These are phyloP conservation scores for Dynastes maya DNA, from an alignment of 2,888 invertebrate species.

Conservation along the genomic window DNA sequence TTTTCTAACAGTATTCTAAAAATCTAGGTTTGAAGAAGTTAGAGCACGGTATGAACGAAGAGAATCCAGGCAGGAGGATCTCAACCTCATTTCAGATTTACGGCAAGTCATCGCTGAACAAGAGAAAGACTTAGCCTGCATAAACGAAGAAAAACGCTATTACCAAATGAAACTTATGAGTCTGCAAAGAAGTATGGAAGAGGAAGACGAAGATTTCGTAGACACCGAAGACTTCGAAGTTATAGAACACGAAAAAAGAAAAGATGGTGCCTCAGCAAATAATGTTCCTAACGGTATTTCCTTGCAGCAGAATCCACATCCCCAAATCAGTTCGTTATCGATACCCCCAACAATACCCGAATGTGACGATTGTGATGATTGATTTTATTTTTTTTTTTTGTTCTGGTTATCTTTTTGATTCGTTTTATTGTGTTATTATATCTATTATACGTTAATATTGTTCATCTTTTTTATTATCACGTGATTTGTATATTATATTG, in stretches of 20 bases:
- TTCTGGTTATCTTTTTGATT: constrained; percentile 43
- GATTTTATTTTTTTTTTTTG: constrained; percentile 36
- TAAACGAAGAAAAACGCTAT: constrained; percentile 75
- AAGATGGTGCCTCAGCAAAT: constrained; percentile 35
- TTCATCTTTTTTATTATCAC: constrained; percentile 47
- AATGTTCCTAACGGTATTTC: constrained; percentile 46
- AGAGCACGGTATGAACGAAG: constrained; percentile 74
- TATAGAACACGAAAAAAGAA: constrained; percentile 27
- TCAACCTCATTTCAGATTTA: constrained; percentile 73
- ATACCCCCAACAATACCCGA: constrained; percentile 69
- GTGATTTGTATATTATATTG: constrained; percentile 51
- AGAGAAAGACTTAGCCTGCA: constrained; percentile 73
- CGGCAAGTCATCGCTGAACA: constrained; percentile 74
- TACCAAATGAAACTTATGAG: constrained; percentile 73
- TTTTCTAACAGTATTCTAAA: background rate
- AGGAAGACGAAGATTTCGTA: constrained; percentile 63
- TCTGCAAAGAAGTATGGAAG: constrained; percentile 60
- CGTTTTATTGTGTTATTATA: constrained; percentile 32
- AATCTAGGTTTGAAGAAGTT: constrained; percentile 74
- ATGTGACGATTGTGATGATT: constrained; percentile 64
- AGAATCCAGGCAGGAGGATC: constrained; percentile 74
- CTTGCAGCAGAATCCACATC: constrained; percentile 30
- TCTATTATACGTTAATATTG: constrained; percentile 25
- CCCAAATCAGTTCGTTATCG: constrained; percentile 56
- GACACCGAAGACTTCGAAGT: constrained; percentile 60